A percentile compares a stretch with the other conserved stretches of the same genome.
These are phyloP conservation scores for Lutra lutra DNA, from an alignment of 2,797 vertebrate species.

Conservation along the genomic window DNA sequence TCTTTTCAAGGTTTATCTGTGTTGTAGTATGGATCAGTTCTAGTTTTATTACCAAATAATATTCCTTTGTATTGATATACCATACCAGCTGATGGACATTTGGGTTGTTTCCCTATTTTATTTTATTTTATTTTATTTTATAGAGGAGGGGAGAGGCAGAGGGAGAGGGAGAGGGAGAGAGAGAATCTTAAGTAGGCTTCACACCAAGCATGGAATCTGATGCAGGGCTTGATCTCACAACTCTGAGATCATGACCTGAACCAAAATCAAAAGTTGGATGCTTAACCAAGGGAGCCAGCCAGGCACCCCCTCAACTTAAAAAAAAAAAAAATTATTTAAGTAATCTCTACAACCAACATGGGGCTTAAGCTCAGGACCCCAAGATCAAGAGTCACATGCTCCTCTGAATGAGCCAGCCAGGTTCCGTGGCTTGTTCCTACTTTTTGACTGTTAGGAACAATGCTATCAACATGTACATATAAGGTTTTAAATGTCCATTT, in stretches of 20 bases:
- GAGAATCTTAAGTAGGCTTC: background rate
- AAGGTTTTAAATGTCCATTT: background rate
- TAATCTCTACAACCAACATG: background rate
- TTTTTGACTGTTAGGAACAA: background rate
- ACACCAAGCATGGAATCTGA: background rate
- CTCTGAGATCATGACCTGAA: background rate
- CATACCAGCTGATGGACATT: background rate
- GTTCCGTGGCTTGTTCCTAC: background rate
- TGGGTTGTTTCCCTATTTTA: background rate
- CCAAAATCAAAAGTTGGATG: background rate
- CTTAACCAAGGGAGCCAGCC: background rate
- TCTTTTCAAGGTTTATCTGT: background rate
- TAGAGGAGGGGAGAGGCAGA: background rate
- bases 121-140: background rate
- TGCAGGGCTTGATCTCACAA: background rate
- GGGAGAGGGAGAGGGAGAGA: background rate
- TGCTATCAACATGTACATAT: background rate
- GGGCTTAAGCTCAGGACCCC: background rate
- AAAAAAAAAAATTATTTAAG: background rate
- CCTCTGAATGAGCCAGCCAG: background rate
- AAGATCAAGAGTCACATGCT: background rate
- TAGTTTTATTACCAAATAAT: conserved; percentile 27
- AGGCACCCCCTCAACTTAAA: background rate
- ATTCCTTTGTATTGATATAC: background rate
- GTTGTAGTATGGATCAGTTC: background rate